These are phyloP conservation scores for Branchipolynoe longqiensis DNA, from an alignment of 2,888 invertebrate species.

Conservation along the genomic window DNA sequence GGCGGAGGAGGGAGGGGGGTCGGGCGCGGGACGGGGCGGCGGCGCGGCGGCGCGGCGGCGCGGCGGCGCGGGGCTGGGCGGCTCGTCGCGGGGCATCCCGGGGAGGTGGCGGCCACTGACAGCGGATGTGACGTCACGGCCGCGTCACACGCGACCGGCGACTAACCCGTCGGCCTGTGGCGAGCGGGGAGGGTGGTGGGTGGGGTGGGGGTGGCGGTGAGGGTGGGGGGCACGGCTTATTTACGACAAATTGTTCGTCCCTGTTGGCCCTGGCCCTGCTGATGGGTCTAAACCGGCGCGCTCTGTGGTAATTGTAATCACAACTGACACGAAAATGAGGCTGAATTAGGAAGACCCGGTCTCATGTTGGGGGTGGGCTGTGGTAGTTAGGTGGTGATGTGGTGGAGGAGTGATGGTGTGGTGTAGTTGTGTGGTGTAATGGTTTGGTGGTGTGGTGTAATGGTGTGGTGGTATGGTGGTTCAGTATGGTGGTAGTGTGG, in stretches of 20 bases:
- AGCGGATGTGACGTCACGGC: neutral
- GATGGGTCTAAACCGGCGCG: constrained; percentile 5
- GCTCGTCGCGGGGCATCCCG: constrained; percentile 10
- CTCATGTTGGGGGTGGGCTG: neutral
- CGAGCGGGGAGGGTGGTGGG: no score
- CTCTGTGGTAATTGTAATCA: constrained; percentile 11
- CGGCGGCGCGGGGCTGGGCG: no score
- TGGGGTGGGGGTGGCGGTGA: no score
- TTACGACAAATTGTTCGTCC: constrained; percentile 39
- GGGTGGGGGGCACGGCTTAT: constrained; percentile 23
- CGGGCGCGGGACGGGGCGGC: no score
- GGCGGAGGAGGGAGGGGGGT: neutral
- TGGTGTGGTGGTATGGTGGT: no score
- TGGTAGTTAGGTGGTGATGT: no score
- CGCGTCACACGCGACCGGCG: constrained; percentile 1
- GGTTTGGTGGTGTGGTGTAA: no score
- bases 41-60: constrained; percentile 6
- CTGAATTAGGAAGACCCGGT: neutral
- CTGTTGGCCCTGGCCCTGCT: neutral
- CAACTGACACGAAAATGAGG: neutral
- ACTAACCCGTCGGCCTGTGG: constrained; percentile 10
- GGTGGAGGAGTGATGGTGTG: no score
- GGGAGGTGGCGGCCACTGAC: constrained; percentile 43
- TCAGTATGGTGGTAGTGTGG: no score
- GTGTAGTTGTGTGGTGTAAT: no score